Evolutionary conservation across 2,113 vertebrate species (phyloP), one percentile per base, ranked within the genome.

Genomic region (Ammodytes dubius): DNA sequence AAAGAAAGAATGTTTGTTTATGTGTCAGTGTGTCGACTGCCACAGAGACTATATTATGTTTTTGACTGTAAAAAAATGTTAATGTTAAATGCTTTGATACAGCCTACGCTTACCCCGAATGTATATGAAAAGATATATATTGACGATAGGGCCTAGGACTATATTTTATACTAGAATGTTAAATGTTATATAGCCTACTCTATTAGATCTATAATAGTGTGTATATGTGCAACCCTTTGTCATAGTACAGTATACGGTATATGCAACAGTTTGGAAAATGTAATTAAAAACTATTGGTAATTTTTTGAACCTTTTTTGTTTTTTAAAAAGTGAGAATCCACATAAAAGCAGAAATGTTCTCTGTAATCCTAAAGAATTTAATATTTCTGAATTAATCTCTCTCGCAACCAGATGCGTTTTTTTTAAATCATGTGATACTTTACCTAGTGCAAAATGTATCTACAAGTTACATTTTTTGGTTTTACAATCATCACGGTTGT

Each of bases 201-300:
- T 90, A 92, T 91, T 27, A 88, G 87, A 92, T 63, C 70, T 88
- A 85, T 88, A 74, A 79, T 69, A 85, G 90, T 93, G 90, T 85
- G 84, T 81, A 27, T 27, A 92, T 77, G 94, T 95, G 92, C 94
- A 95, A 93, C 95, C 90, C 82, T 88, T 92, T 87, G 85, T 90
- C 92, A 82, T 91, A 83, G 91, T 92, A 27, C 27, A 27, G 27
- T 27, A 27, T 27, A 27, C 27, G 27, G 27, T 27, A 93, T 91
- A 91, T 87, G 92, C 92, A 92, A 85, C 56, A 50, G 74, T 89
- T 88, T 72, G 81, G 57, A 80, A 72, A 49, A 82, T 83, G 56
- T 79, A 46, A 79, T 84, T 58, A 65, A 56, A 85, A 63, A 70
- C 5, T 4, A 77, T 50, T 77, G 63, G 46, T 86, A 35, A 57